Conservation (phyloP, 2,888 invertebrate species). For the Acronicta aceris region DNA sequence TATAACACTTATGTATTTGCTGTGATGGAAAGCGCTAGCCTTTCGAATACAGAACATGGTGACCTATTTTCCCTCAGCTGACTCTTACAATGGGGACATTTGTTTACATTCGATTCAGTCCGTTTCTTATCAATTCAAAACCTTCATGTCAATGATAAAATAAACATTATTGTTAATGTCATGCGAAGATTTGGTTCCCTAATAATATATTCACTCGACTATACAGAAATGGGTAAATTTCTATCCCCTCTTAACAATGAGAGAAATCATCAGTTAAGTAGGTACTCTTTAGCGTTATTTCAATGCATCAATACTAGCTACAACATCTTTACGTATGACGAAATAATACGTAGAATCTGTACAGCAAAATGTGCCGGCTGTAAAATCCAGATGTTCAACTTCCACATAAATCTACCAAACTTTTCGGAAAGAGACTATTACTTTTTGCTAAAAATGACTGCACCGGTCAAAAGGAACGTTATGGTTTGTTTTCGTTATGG, state of each 20-base stretch:
- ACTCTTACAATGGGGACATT: slow-evolving; percentile 45
- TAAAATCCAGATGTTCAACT: slow-evolving; percentile 62
- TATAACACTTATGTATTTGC: slow-evolving; percentile 44
- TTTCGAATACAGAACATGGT: slow-evolving; percentile 45
- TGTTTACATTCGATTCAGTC: slow-evolving; percentile 53
- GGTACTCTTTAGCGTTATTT: slow-evolving; percentile 11
- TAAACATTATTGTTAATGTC: slow-evolving; percentile 16
- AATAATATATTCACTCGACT: slow-evolving; percentile 11
- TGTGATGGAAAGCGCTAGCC: slow-evolving; percentile 52
- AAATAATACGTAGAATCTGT: slow-evolving; percentile 49
- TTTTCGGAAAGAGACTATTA: slow-evolving; percentile 52
- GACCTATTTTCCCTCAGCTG: slow-evolving; percentile 41
- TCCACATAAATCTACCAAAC: slow-evolving; percentile 55
- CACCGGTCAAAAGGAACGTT: slow-evolving; percentile 24
- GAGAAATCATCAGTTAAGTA: slow-evolving; percentile 16
- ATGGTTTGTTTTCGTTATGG: slow-evolving; percentile 44
- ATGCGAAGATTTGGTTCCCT: slow-evolving; percentile 12
- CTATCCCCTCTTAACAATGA: slow-evolving; percentile 14
- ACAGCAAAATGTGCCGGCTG: slow-evolving; percentile 36
- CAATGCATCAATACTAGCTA: slow-evolving; percentile 6
- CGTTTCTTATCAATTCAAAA: slow-evolving; percentile 49
- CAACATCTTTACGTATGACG: slow-evolving; percentile 42
- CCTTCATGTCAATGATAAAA: slow-evolving; percentile 51
- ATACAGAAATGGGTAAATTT: slow-evolving; percentile 20
- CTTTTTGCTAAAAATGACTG: slow-evolving; percentile 44